phyloP scores from a whole-genome alignment of 2,797 vertebrate genomes.

The Serranus cabrilla region DNA sequence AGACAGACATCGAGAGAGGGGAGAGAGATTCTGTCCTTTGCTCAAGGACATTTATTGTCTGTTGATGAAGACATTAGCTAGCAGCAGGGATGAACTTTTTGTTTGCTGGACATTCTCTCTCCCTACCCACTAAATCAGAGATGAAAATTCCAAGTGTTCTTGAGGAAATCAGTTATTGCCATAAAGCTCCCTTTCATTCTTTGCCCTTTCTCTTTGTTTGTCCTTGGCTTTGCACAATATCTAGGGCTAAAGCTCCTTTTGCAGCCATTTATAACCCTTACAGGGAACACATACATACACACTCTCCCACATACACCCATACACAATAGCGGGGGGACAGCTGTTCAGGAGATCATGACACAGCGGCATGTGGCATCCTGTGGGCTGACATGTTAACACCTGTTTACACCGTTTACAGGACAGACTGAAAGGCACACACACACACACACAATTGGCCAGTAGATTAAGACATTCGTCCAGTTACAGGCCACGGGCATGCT shows the following conservation, averaged over 20 bases:
- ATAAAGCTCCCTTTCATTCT: conserved; percentile 34
- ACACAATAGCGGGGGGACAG: conserved; percentile 67
- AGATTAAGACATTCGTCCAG: conserved; percentile 65
- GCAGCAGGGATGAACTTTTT: conserved; percentile 11
- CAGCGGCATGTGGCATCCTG: conserved; percentile 80
- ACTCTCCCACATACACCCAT: conserved; percentile 37
- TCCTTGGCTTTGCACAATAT: conserved; percentile 71
- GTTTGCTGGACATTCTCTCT: conserved; percentile 5
- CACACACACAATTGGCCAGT: conserved; percentile 18
- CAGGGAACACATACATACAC: conserved; percentile 42
- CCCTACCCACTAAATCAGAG: not conserved
- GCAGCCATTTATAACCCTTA: conserved; percentile 60
- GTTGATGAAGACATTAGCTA: conserved; percentile 18
- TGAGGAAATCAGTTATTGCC: conserved; percentile 26
- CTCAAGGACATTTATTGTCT: conserved; percentile 33
- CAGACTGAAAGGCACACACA: conserved; percentile 41
- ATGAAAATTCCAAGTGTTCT: conserved; percentile 4
- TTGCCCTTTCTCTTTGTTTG: conserved; percentile 60
- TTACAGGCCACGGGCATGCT: conserved; percentile 47
- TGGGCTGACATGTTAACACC: conserved; percentile 82
- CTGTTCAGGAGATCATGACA: conserved; percentile 79
- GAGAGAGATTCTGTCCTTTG: not conserved
- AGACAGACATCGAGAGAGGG: not conserved
- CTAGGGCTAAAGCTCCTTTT: conserved; percentile 40
- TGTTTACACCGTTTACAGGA: conserved; percentile 77